Evolutionary conservation across 2,113 vertebrate species (phyloP).

Genomic region (Emydura subglobosa): DNA sequence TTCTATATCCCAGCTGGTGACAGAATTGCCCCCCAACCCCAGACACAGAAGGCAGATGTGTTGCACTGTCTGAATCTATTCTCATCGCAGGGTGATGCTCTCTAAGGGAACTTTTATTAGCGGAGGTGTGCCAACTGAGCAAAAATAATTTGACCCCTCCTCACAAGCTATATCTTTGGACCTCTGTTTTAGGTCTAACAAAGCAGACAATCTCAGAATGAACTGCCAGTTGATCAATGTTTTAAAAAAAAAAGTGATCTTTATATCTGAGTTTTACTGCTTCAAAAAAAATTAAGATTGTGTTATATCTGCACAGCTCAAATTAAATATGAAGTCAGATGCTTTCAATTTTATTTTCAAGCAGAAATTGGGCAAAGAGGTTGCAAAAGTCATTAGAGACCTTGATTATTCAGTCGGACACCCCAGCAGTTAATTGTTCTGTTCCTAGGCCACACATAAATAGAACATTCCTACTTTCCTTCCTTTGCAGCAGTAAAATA

Average conservation of each 20-base stretch:
- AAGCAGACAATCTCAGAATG: not conserved
- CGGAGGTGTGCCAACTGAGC: not conserved
- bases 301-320: not conserved
- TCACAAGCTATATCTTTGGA: not conserved
- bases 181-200: not conserved
- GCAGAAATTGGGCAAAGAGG: not conserved
- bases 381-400: not conserved
- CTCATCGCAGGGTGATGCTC: not conserved
- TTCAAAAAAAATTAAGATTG: not conserved
- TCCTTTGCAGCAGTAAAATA: not conserved
- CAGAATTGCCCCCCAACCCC: not conserved
- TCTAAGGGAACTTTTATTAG: conserved; percentile 5
- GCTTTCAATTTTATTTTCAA: not conserved
- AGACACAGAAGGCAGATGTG: not conserved
- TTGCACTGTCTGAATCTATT: not conserved
- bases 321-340: not conserved
- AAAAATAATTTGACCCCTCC: not conserved
- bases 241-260: not conserved
- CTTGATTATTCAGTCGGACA: not conserved
- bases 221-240: not conserved
- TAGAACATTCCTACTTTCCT: not conserved
- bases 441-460: not conserved
- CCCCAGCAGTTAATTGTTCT: not conserved
- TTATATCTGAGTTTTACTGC: not conserved
- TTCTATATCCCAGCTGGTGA: not conserved